Conservation (phyloP, 2,113 vertebrate species). For the Melanotaenia duboulayi region DNA sequence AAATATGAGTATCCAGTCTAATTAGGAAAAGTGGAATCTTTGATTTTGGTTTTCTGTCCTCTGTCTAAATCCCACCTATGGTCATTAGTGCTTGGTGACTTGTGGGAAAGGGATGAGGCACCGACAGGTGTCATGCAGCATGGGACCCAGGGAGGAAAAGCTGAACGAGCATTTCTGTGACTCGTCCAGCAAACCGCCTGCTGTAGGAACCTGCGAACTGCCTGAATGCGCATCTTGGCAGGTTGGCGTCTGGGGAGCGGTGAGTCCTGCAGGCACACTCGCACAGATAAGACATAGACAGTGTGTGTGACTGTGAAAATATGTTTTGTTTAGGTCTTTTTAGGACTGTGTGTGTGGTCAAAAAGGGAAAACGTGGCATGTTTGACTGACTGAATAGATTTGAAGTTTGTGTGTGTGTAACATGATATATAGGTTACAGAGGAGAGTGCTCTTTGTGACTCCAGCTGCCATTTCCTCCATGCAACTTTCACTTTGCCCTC, state of each 20-base stretch:
- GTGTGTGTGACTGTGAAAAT: conserved; percentile 58
- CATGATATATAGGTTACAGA: conserved; percentile 46
- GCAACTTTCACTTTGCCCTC: conserved; percentile 68
- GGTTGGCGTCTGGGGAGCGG: conserved; percentile 92
- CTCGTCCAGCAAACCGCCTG: conserved; percentile 82
- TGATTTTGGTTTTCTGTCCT: background rate
- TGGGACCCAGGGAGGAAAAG: conserved; percentile 81
- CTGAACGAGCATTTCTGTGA: conserved; percentile 89
- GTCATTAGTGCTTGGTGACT: conserved; percentile 87
- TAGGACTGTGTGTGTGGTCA: conserved; percentile 30
- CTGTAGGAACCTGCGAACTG: conserved; percentile 84
- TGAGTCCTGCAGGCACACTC: conserved; percentile 78
- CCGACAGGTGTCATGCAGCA: conserved; percentile 87
- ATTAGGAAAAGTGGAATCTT: background rate
- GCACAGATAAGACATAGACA: conserved; percentile 15
- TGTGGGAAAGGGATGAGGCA: conserved; percentile 91
- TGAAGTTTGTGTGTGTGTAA: conserved; percentile 36
- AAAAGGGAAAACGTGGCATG: conserved; percentile 35
- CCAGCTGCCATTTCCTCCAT: conserved; percentile 69
- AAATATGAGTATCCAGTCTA: background rate
- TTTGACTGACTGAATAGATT: background rate
- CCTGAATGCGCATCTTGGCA: conserved; percentile 91
- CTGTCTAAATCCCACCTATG: background rate
- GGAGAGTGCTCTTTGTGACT: conserved; percentile 53
- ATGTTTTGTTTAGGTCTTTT: conserved; percentile 60